phyloP scores from a whole-genome alignment of 2,888 invertebrate species.

The Choristoneura rosaceana region DNA sequence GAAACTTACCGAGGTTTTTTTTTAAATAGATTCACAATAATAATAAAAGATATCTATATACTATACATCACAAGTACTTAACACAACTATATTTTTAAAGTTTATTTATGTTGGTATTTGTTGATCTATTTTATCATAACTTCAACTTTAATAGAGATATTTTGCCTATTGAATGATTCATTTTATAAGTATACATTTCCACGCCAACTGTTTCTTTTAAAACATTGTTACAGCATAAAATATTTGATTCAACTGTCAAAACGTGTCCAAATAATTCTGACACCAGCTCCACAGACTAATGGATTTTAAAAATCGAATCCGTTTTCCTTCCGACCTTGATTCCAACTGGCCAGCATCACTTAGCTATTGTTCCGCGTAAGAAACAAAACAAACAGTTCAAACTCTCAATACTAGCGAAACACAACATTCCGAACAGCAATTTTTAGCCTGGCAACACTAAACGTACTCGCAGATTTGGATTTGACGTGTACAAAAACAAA shows the following conservation, averaged over 20 bases:
- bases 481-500: no score
- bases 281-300: not conserved
- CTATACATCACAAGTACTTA: no score
- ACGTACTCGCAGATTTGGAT: not conserved
- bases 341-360: conserved; percentile 22
- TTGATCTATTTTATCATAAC: no score
- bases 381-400: conserved; percentile 19
- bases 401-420: conserved; percentile 1
- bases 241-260: no score
- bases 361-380: conserved; percentile 13
- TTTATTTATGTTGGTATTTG: no score
- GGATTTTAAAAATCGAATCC: conserved; percentile 6
- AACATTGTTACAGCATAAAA: not conserved
- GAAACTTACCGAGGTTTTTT: no score
- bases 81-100: no score
- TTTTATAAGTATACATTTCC: no score
- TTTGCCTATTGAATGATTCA: no score
- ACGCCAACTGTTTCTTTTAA: not conserved
- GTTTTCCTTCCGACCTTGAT: conserved; percentile 14
- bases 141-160: no score
- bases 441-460: not conserved
- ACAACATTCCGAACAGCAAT: conserved; percentile 5
- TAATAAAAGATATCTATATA: no score
- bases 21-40: no score
- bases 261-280: not conserved